phyloP scores from a whole-genome alignment of 1,140 invertebrate species.

The Drosophila punjabiensis region DNA sequence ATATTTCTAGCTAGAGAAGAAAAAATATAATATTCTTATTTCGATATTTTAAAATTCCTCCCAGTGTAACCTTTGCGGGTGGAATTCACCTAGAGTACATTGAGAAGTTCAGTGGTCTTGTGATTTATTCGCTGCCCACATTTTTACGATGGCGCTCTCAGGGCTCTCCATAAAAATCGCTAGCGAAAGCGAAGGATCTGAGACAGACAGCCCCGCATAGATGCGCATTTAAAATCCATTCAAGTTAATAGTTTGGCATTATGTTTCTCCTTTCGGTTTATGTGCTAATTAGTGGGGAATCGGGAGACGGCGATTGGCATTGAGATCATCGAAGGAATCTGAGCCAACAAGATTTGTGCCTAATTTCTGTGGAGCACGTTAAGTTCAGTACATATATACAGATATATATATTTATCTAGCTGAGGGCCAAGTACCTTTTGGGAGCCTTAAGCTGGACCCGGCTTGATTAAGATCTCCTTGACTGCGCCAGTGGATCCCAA shows the following conservation, averaged over 20 bases:
- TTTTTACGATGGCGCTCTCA: conserved; percentile 76
- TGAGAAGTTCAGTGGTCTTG: conserved; percentile 43
- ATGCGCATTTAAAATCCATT: conserved; percentile 74
- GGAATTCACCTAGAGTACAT: conserved; percentile 19
- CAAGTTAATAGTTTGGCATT: conserved; percentile 75
- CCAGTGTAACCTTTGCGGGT: conserved; percentile 25
- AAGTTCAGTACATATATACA: conserved; percentile 43
- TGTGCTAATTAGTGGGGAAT: conserved; percentile 70
- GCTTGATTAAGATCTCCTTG: conserved; percentile 76
- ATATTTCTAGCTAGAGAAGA: neutral
- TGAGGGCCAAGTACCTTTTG: conserved; percentile 36
- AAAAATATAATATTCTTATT: too few relatives aligned
- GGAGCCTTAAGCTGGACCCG: conserved; percentile 26
- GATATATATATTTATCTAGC: conserved; percentile 52
- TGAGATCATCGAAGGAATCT: conserved; percentile 45
- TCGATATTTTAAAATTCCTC: too few relatives aligned
- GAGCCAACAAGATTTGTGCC: conserved; percentile 72
- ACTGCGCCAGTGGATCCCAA: conserved; percentile 57
- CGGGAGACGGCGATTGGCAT: conserved; percentile 36
- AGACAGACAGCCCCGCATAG: conserved; percentile 37
- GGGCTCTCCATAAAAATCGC: conserved; percentile 52
- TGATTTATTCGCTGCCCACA: conserved; percentile 73
- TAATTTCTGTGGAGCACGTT: conserved; percentile 79
- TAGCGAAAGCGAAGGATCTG: conserved; percentile 28
- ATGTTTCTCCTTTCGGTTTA: conserved; percentile 59